Evolutionary conservation across 2,113 vertebrate species (phyloP).

Genomic region (Ornithorhynchus anatinus): DNA sequence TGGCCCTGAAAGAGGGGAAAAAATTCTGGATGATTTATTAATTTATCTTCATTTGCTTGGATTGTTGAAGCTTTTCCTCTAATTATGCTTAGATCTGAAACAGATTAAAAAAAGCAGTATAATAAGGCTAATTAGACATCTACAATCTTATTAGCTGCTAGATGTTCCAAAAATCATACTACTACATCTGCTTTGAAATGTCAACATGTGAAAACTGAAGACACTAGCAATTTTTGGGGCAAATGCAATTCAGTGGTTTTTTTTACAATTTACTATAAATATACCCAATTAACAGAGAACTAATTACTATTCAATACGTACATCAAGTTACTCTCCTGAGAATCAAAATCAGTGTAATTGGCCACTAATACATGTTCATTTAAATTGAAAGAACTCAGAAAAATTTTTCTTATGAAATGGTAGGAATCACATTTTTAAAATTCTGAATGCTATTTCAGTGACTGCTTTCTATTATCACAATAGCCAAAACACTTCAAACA

Average conservation of each 20-base stretch:
- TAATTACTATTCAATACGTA: constrained; percentile 49
- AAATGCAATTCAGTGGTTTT: constrained; percentile 26
- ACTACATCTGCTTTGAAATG: constrained; percentile 4
- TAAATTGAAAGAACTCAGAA: constrained; percentile 38
- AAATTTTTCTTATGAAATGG: constrained; percentile 12
- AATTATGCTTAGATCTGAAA: constrained; percentile 66
- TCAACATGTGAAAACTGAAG: background rate
- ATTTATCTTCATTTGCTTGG: constrained; percentile 72
- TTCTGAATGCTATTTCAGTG: too few relatives aligned
- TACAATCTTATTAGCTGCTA: constrained; percentile 13
- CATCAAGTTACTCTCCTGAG: constrained; percentile 29
- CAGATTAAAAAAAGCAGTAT: constrained; percentile 26
- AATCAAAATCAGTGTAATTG: constrained; percentile 35
- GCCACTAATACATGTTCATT: constrained; percentile 42
- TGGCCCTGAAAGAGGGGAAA: constrained; percentile 67
- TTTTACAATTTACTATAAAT: constrained; percentile 47
- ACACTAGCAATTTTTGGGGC: constrained; percentile 35
- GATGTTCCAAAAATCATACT: background rate
- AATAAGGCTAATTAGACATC: constrained; percentile 25
- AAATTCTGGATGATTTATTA: constrained; percentile 62
- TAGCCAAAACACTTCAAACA: too few relatives aligned
- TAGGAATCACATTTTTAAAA: constrained; percentile 20
- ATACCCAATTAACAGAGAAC: constrained; percentile 59
- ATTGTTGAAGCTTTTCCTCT: constrained; percentile 61
- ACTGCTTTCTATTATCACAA: too few relatives aligned